These are phyloP conservation scores for Montifringilla adamsi DNA, from an alignment of 2,113 vertebrate genomes.

Conservation along the genomic window DNA sequence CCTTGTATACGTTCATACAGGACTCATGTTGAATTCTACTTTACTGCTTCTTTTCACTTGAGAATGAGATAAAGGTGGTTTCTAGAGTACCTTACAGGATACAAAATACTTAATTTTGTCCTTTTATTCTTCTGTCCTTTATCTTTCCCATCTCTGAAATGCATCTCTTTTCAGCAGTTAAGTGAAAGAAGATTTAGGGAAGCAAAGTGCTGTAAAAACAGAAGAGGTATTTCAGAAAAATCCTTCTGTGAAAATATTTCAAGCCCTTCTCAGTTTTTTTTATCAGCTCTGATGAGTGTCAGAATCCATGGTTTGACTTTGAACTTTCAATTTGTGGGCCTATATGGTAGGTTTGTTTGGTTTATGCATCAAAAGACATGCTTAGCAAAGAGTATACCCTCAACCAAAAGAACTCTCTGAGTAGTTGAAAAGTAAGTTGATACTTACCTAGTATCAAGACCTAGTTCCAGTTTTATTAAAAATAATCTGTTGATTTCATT, in stretches of 20 bases:
- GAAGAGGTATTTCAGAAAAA: not conserved
- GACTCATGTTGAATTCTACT: not conserved
- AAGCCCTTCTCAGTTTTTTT: not conserved
- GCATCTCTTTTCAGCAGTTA: not conserved
- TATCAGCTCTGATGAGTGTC: not conserved
- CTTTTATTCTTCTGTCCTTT: not conserved
- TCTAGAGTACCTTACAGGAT: not conserved
- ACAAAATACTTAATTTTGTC: not conserved
- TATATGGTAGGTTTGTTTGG: not conserved
- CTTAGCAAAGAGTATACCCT: not conserved
- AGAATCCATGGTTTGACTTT: not conserved
- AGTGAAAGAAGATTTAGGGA: not conserved
- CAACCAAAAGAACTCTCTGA: not conserved
- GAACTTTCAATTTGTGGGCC: not conserved
- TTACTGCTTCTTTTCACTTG: not conserved
- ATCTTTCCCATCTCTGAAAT: not conserved
- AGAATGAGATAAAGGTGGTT: not conserved
- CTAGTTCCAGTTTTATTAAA: not conserved
- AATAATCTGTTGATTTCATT: not conserved
- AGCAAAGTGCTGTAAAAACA: not conserved
- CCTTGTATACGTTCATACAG: not conserved
- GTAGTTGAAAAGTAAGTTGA: not conserved
- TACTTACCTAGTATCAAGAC: not conserved
- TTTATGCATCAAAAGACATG: not conserved
- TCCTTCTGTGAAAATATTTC: not conserved